Conservation (phyloP, 2,113 vertebrate genomes). For the Psilopsiagon aurifrons region DNA sequence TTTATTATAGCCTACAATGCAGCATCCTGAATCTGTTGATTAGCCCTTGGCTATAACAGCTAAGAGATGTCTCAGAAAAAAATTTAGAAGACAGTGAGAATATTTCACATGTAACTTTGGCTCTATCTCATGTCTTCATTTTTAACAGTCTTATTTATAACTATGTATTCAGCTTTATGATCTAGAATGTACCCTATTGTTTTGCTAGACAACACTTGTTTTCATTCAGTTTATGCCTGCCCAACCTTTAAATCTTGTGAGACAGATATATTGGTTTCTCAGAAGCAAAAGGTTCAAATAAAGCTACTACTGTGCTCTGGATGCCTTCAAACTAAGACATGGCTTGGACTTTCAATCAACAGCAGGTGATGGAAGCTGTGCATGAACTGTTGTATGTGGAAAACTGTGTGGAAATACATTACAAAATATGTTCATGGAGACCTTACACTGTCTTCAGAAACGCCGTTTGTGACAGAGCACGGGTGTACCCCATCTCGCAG, state of each 20-base stretch:
- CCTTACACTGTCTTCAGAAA: not conserved
- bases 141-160: not conserved
- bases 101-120: not conserved
- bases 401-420: not conserved
- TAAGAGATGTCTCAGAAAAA: not conserved
- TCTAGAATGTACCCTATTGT: not conserved
- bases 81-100: not conserved
- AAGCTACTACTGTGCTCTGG: not conserved
- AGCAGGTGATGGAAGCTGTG: not conserved
- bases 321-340: not conserved
- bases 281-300: not conserved
- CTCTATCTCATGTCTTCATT: not conserved
- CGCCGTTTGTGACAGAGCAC: not conserved
- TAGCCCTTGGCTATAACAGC: not conserved
- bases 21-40: not conserved
- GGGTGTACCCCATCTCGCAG: not conserved
- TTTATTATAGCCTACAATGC: not conserved
- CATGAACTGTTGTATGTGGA: not conserved
- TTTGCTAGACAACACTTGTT: not conserved
- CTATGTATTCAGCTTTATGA: not conserved
- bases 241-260: not conserved
- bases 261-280: not conserved
- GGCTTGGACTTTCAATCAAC: not conserved
- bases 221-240: not conserved
- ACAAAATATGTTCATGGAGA: not conserved